A percentile compares a stretch with the other conserved stretches of the same genome.
Evolutionary conservation across 2,113 vertebrate species (phyloP).

Genomic region (Albula glossodonta): DNA sequence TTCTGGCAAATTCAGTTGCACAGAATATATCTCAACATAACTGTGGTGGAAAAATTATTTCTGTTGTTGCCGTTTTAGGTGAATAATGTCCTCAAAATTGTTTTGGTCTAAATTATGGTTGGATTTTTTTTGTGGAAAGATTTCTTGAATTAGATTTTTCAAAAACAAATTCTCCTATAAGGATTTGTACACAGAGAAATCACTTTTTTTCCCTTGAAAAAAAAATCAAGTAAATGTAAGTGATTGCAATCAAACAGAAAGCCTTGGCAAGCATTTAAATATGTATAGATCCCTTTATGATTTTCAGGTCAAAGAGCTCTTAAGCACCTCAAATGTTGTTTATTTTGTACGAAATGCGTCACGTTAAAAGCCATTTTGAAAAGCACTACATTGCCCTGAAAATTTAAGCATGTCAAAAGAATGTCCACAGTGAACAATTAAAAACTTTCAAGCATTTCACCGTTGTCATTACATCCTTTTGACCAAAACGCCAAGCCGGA

Average conservation of each 20-base stretch:
- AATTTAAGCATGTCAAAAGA: conserved; percentile 1
- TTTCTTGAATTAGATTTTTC: too few species aligned
- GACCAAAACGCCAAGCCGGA: not conserved
- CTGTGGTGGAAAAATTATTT: not conserved
- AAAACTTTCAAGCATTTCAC: conserved; percentile 7
- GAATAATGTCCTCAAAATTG: not conserved
- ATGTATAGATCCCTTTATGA: not conserved
- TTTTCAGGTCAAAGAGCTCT: not conserved
- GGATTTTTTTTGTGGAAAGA: not conserved
- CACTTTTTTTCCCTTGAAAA: conserved; percentile 15
- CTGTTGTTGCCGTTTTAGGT: not conserved
- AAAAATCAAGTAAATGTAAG: not conserved
- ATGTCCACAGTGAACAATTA: not conserved
- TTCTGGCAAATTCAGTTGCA: not conserved
- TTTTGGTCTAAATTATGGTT: not conserved
- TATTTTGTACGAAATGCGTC: not conserved
- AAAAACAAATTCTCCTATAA: too few species aligned
- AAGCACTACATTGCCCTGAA: not conserved
- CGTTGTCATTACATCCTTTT: not conserved
- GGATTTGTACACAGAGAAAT: not conserved
- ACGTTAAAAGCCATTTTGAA: not conserved
- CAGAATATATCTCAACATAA: not conserved
- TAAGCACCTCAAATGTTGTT: not conserved
- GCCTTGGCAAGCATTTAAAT: conserved; percentile 9
- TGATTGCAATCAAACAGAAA: not conserved